Conservation (phyloP, 2,113 vertebrate genomes). For the Platysternon megacephalum region DNA sequence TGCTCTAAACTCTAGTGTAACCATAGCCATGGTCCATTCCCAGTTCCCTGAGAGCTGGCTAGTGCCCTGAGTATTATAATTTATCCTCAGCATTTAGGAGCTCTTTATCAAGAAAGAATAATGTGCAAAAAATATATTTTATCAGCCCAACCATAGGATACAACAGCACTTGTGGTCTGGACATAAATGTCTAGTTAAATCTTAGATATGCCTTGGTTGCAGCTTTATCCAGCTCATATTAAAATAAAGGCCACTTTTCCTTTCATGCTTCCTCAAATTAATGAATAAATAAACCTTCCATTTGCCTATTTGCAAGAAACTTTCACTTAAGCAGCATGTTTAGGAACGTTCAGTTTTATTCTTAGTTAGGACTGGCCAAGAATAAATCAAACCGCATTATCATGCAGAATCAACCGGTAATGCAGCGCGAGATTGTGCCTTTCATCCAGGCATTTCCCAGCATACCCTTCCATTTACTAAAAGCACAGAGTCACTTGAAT, state of each 20-base stretch:
- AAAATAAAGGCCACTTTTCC: background rate
- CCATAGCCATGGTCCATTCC: background rate
- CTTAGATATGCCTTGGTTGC: background rate
- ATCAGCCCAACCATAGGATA: background rate
- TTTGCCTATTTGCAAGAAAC: constrained; percentile 7
- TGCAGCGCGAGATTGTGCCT: background rate
- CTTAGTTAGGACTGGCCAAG: background rate
- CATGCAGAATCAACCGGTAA: background rate
- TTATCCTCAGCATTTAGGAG: background rate
- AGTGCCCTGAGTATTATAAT: background rate
- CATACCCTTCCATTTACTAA: constrained; percentile 4
- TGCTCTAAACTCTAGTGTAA: too few species aligned
- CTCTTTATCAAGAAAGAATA: background rate
- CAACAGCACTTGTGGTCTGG: background rate
- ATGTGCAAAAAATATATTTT: fast-evolving
- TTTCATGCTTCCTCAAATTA: background rate
- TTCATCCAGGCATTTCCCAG: background rate
- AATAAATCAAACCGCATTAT: background rate
- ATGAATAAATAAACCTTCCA: background rate
- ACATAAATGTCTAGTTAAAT: background rate
- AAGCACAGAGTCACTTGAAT: background rate
- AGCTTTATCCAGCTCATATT: background rate
- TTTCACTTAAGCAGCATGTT: background rate
- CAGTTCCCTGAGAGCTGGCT: background rate
- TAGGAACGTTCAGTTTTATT: background rate